Evolutionary conservation across 2,888 invertebrate species (phyloP), one percentile per base, ranked within the genome.

Genomic region (Mesorhabditis sp.): DNA sequence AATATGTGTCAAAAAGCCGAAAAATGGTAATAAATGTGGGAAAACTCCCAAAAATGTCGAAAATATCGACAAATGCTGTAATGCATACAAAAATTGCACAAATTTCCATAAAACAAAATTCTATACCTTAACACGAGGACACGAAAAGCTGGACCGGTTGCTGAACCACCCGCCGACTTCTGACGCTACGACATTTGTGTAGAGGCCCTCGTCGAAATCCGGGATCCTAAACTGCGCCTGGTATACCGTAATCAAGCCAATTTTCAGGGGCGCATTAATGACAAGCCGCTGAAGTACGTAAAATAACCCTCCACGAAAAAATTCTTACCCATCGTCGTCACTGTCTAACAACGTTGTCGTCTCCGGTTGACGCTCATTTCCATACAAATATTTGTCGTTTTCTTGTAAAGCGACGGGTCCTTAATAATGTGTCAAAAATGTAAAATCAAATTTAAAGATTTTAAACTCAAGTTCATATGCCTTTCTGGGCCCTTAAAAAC

Each of bases 201-300:
- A 50, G 7, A 50, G 58, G n/a, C 58, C 58, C 58, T 50, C 58
- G 58, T 50, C 58, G 58, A 50, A 50, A 50, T 50, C 58, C 58
- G 58, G 58, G 58, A 50, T 50, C n/a, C 58, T 50, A 50, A 28
- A 28, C 28, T 28, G 28, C 28, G 28, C 1, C 28, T 28, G 28
- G 28, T 28, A 28, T 28, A 28, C 28, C 28, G 28, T 28, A 28
- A 28, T 28, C 28, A 28, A 28, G 28, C 28, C 28, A 28, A 28
- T 28, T 28, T 28, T 28, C 2, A 28, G 28, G 28, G 28, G 28
- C 28, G 28, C 2, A 28, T 28, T 28, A 28, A 28, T 28, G 28
- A 28, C 28, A 28, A 28, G 28, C 28, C 28, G 28, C 28, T 28
- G 28, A 2, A 28, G 28, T 28, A 28, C 28, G 28, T 28, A 28